A percentile compares a stretch with the other conserved stretches of the same genome.
Evolutionary conservation across 2,888 invertebrate species (phyloP).

Genomic region (Eilema depressum): DNA sequence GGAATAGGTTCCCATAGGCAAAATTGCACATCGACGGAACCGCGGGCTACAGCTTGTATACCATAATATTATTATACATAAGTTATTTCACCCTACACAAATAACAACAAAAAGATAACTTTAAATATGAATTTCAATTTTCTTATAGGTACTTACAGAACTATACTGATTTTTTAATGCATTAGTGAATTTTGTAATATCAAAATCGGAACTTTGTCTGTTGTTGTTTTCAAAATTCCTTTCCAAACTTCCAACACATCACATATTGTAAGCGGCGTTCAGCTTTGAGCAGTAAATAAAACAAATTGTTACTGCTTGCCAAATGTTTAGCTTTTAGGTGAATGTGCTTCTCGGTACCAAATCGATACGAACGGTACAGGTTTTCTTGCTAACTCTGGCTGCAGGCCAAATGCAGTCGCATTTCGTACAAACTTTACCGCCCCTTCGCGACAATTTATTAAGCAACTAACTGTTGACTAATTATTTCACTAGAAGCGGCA

Average conservation of each 20-base stretch:
- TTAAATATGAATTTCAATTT: too few relatives aligned
- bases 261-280: conserved; percentile 32
- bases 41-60: too few relatives aligned
- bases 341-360: conserved; percentile 46
- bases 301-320: conserved; percentile 50
- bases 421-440: conserved; percentile 46
- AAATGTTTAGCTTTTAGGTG: conserved; percentile 51
- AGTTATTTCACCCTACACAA: too few relatives aligned
- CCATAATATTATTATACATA: too few relatives aligned
- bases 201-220: not conserved
- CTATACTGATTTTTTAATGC: too few relatives aligned
- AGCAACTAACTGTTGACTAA: conserved; percentile 39
- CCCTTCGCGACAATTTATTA: conserved; percentile 37
- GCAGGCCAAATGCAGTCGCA: conserved; percentile 64
- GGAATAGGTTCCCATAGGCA: too few relatives aligned
- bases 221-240: not conserved
- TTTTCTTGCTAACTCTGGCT: conserved; percentile 65
- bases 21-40: too few relatives aligned
- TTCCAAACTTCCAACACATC: not conserved
- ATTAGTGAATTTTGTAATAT: not conserved
- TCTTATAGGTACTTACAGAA: too few relatives aligned
- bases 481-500: conserved; percentile 34
- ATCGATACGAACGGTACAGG: conserved; percentile 65
- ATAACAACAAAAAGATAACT: too few relatives aligned
- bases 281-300: conserved; percentile 41